Evolutionary conservation across 2,888 invertebrate species (phyloP), one percentile per base, ranked within the genome.

Genomic region (Acleris laterana): DNA sequence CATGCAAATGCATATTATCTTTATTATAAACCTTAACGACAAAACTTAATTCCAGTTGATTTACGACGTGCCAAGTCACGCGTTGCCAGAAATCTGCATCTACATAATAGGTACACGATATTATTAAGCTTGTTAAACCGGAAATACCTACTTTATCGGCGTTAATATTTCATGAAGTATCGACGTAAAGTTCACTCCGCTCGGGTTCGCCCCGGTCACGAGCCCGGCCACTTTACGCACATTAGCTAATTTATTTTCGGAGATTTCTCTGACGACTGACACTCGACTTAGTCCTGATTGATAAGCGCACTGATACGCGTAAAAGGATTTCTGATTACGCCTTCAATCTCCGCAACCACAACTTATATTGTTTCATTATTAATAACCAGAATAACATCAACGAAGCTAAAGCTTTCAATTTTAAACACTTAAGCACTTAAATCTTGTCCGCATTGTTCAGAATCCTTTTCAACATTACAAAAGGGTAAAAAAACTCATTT

Each of bases 241-340:
- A 85, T 85, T 85, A 85, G 83, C 83, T 83, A 83, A 88, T 88
- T 89, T 87, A 84, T 87, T 88, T 87, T 87, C 73, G 81, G 79
- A 82, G 79, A 83, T 84, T 84, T 84, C 80, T 77, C 78, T 85
- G 87, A 85, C 80, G 81, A 79, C 76, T 87, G 83, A 83, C 82
- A 79, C 76, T 78, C 74, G 71, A 77, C 74, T 77, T 76, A 76
- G 76, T 78, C 77, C 76, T 75, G 68, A 69, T 67, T 72, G 84
- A 83, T 84, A 84, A 82, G 74, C 67, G 73, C 68, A 74, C 75
- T 73, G 69, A 76, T 78, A 77, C 75, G 70, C 71, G 76, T 81
- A 79, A 81, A 83, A 82, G 78, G 79, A 81, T 82, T 80, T 71
- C 73, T 74, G 73, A 72, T 75, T 62, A 52, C 62, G 69, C 71